Evolutionary conservation across 64 coral and sea anemone species (phyloP).

Genomic region (Actinia tenebrosa): DNA sequence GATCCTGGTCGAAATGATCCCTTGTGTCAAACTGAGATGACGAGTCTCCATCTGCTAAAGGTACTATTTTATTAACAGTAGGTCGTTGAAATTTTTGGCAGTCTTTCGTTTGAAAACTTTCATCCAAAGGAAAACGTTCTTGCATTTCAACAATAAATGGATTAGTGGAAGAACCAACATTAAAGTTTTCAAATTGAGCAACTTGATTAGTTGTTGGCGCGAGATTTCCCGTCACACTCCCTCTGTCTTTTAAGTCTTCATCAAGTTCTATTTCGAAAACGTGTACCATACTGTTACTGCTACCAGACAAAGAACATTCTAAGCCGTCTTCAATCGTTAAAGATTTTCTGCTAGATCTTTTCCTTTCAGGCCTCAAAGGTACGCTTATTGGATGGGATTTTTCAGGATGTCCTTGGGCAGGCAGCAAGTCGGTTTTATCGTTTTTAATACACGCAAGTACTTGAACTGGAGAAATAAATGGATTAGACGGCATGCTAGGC

Average conservation of each 20-base stretch:
- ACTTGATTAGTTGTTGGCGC: not conserved
- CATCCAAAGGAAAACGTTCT: not conserved
- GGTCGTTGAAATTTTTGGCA: not conserved
- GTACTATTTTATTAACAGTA: not conserved
- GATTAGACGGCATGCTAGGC: not conserved
- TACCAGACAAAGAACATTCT: not conserved
- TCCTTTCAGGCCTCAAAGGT: not conserved
- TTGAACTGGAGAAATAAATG: not conserved
- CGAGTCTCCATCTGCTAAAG: not conserved
- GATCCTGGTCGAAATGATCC: not conserved
- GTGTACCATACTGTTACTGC: constrained; percentile 11
- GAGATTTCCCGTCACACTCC: not conserved
- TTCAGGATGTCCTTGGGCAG: not conserved
- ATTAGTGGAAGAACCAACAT: not conserved
- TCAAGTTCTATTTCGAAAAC: constrained; percentile 17
- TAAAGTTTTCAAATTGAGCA: not conserved
- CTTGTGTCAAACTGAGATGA: not conserved
- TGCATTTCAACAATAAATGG: not conserved
- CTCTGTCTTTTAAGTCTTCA: not conserved
- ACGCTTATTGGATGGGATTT: not conserved
- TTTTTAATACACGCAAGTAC: not conserved
- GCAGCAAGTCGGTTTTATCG: not conserved
- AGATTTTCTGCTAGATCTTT: constrained; percentile 5
- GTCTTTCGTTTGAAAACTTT: not conserved
- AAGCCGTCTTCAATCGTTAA: not conserved